These are phyloP conservation scores for Anhinga rufa DNA, from an alignment of 2,113 vertebrate genomes.

Conservation along the genomic window DNA sequence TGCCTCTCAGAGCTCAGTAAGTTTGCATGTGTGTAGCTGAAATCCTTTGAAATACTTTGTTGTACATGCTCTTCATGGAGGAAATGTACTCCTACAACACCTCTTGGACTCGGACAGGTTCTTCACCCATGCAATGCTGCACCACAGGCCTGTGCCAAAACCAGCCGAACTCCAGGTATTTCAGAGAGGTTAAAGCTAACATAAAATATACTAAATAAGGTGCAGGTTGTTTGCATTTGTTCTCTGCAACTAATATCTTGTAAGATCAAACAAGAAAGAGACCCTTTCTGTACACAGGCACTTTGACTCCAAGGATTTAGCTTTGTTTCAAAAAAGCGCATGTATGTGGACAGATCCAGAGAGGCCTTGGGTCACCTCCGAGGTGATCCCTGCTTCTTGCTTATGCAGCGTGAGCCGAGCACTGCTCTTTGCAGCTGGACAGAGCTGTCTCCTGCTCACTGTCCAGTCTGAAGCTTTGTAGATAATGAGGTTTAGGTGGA, in stretches of 20 bases:
- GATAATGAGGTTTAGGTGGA: not conserved
- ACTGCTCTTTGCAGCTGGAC: not conserved
- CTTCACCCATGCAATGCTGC: not conserved
- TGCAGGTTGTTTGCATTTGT: not conserved
- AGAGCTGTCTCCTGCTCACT: not conserved
- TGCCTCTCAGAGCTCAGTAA: not conserved
- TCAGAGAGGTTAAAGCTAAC: not conserved
- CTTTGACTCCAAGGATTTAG: not conserved
- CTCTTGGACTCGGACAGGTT: not conserved
- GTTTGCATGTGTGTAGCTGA: not conserved
- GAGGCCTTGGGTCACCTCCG: not conserved
- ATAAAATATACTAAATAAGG: not conserved
- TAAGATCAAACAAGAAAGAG: not conserved
- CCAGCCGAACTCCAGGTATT: accelerated
- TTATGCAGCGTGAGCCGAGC: accelerated
- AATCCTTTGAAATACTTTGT: not conserved
- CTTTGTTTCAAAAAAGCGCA: not conserved
- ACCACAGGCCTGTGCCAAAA: not conserved
- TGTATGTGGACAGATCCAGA: not conserved
- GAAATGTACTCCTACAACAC: not conserved
- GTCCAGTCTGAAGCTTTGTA: not conserved
- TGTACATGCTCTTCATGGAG: not conserved
- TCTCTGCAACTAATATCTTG: not conserved
- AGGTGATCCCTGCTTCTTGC: not conserved
- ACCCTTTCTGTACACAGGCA: not conserved